These are phyloP conservation scores for Meiosimyza decipiens DNA, from an alignment of 2,888 invertebrate genomes.

Conservation along the genomic window DNA sequence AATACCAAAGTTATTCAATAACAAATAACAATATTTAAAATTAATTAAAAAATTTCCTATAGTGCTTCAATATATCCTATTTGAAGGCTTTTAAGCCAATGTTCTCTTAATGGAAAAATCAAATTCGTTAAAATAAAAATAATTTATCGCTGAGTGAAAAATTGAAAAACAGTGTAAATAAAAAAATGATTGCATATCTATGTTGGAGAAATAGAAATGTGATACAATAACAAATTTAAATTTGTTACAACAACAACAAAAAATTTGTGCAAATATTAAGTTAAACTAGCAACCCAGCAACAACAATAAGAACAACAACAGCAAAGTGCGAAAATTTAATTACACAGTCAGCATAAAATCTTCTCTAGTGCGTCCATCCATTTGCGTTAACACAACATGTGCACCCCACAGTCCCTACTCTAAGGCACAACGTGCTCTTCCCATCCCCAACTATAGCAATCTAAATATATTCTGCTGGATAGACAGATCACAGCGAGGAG, in stretches of 20 bases:
- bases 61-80: too few species aligned
- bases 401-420: neutral
- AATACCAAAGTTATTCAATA: too few species aligned
- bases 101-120: neutral
- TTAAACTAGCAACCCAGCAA: neutral
- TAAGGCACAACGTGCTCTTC: neutral
- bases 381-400: too few species aligned
- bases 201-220: neutral
- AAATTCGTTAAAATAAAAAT: neutral
- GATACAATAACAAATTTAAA: neutral
- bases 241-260: neutral
- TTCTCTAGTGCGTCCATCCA: neutral
- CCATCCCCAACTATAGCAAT: neutral
- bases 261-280: neutral
- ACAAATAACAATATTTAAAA: too few species aligned
- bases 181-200: neutral
- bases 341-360: slow-evolving; percentile 13
- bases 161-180: neutral
- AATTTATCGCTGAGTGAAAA: slow-evolving; percentile 11
- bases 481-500: too few species aligned
- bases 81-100: too few species aligned
- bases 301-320: neutral
- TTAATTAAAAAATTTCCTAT: too few species aligned
- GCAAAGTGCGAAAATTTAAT: slow-evolving; percentile 21
- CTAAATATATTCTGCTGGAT: too few species aligned